These are phyloP conservation scores for Microctenopoma steveboyesi DNA, from an alignment of 2,797 vertebrate species.

Conservation along the genomic window DNA sequence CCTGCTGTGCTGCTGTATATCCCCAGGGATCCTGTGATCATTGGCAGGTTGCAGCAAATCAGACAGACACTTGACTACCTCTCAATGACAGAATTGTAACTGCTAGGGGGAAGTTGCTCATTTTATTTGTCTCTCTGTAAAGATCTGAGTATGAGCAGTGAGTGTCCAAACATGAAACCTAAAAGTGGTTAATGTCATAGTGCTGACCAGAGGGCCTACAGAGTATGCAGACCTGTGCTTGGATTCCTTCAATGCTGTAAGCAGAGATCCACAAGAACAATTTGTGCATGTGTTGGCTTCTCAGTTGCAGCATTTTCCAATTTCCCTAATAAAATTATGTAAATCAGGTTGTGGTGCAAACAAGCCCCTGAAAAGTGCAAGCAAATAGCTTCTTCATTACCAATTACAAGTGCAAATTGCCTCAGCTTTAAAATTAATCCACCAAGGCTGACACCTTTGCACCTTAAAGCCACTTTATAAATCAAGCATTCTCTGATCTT, in stretches of 20 bases:
- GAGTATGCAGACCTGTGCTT: slow-evolving; percentile 12
- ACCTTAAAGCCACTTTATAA: slow-evolving; percentile 67
- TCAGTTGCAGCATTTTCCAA: slow-evolving; percentile 29
- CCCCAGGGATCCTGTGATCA: slow-evolving; percentile 68
- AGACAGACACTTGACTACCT: slow-evolving; percentile 64
- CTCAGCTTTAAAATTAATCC: slow-evolving; percentile 75
- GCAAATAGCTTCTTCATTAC: slow-evolving; percentile 70
- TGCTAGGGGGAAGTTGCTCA: slow-evolving; percentile 32
- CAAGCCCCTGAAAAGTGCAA: slow-evolving; percentile 64
- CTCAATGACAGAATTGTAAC: slow-evolving; percentile 55
- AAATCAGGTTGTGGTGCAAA: slow-evolving; percentile 64
- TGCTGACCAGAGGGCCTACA: slow-evolving; percentile 4
- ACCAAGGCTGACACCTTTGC: slow-evolving; percentile 72
- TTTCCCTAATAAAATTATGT: slow-evolving; percentile 64
- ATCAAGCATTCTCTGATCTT: slow-evolving; percentile 66
- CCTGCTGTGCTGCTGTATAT: slow-evolving; percentile 73
- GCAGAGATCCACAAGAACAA: slow-evolving; percentile 24
- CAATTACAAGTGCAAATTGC: slow-evolving; percentile 75
- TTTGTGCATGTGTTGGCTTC: slow-evolving; percentile 17
- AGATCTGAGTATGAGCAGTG: slow-evolving; percentile 35
- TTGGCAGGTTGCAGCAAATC: slow-evolving; percentile 69
- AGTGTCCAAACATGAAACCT: slow-evolving; percentile 43
- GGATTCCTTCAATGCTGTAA: slow-evolving; percentile 17
- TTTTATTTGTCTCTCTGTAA: slow-evolving; percentile 39
- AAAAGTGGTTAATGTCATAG: slow-evolving; percentile 23